phyloP scores from a whole-genome alignment of 2,888 invertebrate species.

The Cyrtodaria siliqua region DNA sequence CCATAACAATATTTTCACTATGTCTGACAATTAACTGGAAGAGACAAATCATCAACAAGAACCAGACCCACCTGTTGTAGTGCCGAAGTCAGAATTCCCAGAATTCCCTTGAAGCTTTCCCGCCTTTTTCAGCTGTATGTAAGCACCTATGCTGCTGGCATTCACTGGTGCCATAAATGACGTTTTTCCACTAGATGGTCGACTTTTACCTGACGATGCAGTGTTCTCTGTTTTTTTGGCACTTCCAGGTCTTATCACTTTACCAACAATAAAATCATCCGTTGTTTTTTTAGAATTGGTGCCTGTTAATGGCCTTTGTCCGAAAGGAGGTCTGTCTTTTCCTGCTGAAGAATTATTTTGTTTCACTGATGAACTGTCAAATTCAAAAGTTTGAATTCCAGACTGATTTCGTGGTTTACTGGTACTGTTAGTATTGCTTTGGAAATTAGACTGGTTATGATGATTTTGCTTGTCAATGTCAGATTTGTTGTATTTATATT shows the following conservation, averaged over 20 bases:
- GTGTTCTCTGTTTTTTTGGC: constrained; percentile 53
- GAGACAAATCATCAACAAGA: too few species aligned
- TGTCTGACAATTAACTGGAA: too few species aligned
- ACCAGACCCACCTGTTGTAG: too few species aligned
- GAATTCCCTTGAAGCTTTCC: constrained; percentile 49
- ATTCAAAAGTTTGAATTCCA: constrained; percentile 47
- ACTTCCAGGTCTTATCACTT: constrained; percentile 65
- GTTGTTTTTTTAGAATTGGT: constrained; percentile 31
- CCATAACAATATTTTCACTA: too few species aligned
- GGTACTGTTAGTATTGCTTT: neutral
- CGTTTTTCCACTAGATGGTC: constrained; percentile 63
- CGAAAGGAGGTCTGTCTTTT: constrained; percentile 47
- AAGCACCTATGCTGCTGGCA: constrained; percentile 78
- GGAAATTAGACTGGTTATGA: neutral
- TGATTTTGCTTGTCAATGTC: constrained; percentile 6
- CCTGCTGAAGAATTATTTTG: constrained; percentile 25
- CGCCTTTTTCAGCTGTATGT: constrained; percentile 78
- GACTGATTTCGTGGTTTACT: constrained; percentile 25
- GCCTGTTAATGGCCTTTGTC: constrained; percentile 45
- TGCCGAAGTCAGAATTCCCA: too few species aligned
- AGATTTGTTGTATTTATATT: constrained; percentile 52
- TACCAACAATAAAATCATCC: constrained; percentile 70
- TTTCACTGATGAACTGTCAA: constrained; percentile 40
- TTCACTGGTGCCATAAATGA: constrained; percentile 70
- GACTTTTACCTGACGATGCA: constrained; percentile 33